Evolutionary conservation across 2,113 vertebrate genomes (phyloP), one percentile per base, ranked within the genome.

Genomic region (Tautogolabrus adspersus): DNA sequence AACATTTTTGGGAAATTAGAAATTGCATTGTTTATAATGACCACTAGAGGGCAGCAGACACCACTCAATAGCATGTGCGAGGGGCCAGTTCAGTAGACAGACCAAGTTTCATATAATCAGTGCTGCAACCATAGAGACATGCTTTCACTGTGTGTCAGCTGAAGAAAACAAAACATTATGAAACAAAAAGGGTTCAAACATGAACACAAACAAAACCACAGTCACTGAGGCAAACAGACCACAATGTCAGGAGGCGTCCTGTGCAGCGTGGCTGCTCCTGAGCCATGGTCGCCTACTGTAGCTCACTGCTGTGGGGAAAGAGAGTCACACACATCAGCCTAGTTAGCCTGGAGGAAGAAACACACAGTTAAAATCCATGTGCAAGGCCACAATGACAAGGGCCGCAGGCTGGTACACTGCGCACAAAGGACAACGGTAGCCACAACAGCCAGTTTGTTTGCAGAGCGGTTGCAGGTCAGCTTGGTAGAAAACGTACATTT

Each of bases 341-440:
- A 72, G 59, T 72, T 89, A 77, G 89, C 93, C 91, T 80, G 42
- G 69, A 93, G 92, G 82, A 78, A 90, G 75, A 79, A 83, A 85
- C 59, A 79, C 87, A 88, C 87, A 91, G 87, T 91, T 86, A 87
- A 89, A 89, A 87, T 91, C 90, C 87, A 88, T 88, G 88, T 91
- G 90, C 87, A 87, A 89, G 89, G 89, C 89, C 88, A 89, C 85
- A 89, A 89, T 93, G 93, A 94, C 93, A 93, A 92, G 87, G 58
- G 87, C 93, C 83, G 65, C 77, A 76, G 92, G 92, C 87, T 79
- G 81, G 72, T 74, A 74, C 84, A 74, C 78, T 77, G 83, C 30
- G 23, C 88, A 92, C 89, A 91, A 93, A 93, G 91, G 87, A 93
- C 90, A 89, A 80, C 59, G 85, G 85, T 84, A 86, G 85, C 83